Conservation (phyloP, 2,888 invertebrate species). For the Phyto melanocephala region DNA sequence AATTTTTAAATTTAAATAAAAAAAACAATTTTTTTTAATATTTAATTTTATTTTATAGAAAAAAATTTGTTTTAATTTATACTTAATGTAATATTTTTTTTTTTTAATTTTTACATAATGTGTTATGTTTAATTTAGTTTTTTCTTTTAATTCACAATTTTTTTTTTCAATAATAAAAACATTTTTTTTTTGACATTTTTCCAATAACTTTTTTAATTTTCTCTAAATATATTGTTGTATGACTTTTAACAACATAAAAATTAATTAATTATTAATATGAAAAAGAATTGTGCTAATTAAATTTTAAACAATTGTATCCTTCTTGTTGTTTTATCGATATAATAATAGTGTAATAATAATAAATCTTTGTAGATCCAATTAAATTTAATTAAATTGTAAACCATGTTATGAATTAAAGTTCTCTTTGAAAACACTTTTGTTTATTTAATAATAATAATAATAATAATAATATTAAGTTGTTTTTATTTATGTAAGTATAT, state of each 20-base stretch:
- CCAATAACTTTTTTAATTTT: conserved; percentile 15
- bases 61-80: conserved; percentile 47
- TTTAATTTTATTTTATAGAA: conserved; percentile 52
- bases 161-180: conserved; percentile 26
- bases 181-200: background rate
- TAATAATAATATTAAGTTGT: conserved; percentile 23
- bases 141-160: background rate
- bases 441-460: conserved; percentile 11
- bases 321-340: conserved; percentile 3
- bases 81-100: conserved; percentile 53
- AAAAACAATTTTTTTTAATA: conserved; percentile 35
- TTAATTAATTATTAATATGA: conserved; percentile 38
- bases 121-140: background rate
- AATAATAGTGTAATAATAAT: background rate
- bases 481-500: conserved; percentile 4
- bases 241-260: conserved; percentile 40
- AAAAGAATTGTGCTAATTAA: conserved; percentile 62
- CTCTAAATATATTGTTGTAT: conserved; percentile 17
- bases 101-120: conserved; percentile 45
- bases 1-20: no score
- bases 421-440: background rate
- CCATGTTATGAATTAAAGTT: conserved; percentile 2
- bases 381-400: conserved; percentile 31
- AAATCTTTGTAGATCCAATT: conserved; percentile 39
- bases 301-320: conserved; percentile 47